These are phyloP conservation scores for Whitmania pigra DNA, from an alignment of 1,140 invertebrate species.

Conservation along the genomic window DNA sequence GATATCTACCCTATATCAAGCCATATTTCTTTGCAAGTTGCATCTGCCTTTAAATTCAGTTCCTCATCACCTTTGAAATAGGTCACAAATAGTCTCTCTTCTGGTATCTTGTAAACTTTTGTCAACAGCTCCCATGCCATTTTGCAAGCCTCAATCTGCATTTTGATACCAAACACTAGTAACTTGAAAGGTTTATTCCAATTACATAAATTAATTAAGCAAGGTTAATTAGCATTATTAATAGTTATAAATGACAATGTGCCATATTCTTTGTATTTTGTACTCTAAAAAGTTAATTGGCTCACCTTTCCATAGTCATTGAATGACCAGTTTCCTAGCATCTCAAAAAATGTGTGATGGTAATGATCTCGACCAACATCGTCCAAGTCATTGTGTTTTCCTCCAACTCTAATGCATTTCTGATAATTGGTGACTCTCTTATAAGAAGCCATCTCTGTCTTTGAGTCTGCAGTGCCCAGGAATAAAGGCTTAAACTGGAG, in stretches of 20 bases:
- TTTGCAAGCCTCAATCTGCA: conserved; percentile 71
- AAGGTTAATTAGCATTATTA: background rate
- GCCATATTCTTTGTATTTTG: too few relatives aligned
- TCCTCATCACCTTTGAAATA: conserved; percentile 90
- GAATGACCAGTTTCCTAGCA: conserved; percentile 99
- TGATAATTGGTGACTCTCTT: conserved; percentile 75
- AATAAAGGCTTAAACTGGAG: conserved; percentile 91
- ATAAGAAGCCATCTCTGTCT: conserved; percentile 70
- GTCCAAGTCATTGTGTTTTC: conserved; percentile 98
- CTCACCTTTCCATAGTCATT: conserved; percentile 86
- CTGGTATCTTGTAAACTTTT: conserved; percentile 54
- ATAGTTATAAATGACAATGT: background rate
- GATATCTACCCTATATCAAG: conserved; percentile 50
- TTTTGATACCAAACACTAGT: background rate
- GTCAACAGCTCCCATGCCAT: conserved; percentile 98
- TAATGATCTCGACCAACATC: conserved; percentile 99
- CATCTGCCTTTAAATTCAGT: conserved; percentile 72
- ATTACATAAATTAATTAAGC: background rate
- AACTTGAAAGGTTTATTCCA: background rate
- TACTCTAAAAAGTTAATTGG: background rate
- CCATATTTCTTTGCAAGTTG: conserved; percentile 79
- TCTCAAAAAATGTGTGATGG: conserved; percentile 99
- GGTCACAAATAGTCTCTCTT: conserved; percentile 84
- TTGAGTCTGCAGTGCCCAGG: conserved; percentile 83
- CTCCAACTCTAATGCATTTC: conserved; percentile 96